phyloP scores from a whole-genome alignment of 2,113 vertebrate species.

The Opisthocomus hoazin region DNA sequence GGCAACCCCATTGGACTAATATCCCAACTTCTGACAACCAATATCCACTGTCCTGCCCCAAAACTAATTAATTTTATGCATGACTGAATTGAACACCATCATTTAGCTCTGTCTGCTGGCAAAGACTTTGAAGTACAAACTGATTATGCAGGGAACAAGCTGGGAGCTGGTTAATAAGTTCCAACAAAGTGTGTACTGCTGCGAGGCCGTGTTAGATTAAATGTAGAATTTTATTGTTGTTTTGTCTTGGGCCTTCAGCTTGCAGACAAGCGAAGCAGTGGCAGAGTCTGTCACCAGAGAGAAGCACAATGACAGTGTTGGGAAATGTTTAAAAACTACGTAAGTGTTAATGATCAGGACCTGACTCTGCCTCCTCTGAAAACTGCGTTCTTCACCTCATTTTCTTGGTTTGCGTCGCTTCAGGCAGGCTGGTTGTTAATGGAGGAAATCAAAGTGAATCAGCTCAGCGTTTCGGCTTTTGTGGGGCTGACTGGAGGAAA shows the following conservation, averaged over 20 bases:
- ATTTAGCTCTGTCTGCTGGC: background rate
- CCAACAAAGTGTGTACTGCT: background rate
- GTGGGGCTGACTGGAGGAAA: background rate
- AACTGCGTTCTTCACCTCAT: background rate
- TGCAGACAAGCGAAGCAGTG: background rate
- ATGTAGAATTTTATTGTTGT: background rate
- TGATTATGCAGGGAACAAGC: constrained; percentile 28
- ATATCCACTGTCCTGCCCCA: constrained; percentile 17
- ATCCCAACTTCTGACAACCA: constrained; percentile 18
- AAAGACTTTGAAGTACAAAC: constrained; percentile 36
- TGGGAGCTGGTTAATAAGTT: constrained; percentile 26
- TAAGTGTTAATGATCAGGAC: background rate
- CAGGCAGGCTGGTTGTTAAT: background rate
- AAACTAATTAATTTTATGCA: constrained; percentile 40
- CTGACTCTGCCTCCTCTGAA: background rate
- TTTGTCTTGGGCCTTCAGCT: background rate
- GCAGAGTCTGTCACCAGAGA: background rate
- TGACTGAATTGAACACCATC: background rate
- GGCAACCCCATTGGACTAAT: background rate
- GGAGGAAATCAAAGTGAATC: background rate
- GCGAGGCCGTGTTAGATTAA: background rate
- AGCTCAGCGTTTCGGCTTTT: background rate
- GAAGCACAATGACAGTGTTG: background rate
- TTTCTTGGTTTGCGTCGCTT: background rate
- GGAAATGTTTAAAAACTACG: background rate